Conservation (phyloP, 1,140 invertebrate species). For the Drosophila quadrilineata region DNA sequence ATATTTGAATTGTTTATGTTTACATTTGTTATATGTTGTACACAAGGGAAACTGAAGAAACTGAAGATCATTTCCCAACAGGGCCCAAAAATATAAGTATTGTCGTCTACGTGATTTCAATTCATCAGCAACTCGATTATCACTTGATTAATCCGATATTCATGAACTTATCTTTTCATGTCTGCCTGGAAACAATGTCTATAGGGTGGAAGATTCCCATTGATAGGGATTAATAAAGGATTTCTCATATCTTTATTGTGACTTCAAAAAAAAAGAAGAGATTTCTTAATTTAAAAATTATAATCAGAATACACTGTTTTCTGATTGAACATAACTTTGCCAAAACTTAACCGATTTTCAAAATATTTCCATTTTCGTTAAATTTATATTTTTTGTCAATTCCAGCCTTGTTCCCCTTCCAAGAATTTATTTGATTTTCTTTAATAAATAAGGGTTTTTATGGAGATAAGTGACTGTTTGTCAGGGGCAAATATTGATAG, state of each 20-base stretch:
- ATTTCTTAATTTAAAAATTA: too few species aligned
- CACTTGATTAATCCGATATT: slow-evolving; percentile 51
- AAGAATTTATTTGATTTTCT: neutral
- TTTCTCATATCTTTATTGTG: too few species aligned
- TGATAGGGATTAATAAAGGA: too few species aligned
- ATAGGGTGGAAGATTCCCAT: too few species aligned
- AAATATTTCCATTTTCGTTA: too few species aligned
- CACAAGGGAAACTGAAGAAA: slow-evolving; percentile 1
- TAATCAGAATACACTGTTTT: too few species aligned
- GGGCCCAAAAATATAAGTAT: slow-evolving; percentile 44
- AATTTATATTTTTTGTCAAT: neutral
- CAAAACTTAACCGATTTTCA: too few species aligned
- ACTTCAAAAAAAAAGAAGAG: too few species aligned
- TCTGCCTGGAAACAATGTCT: too few species aligned
- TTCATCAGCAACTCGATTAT: slow-evolving; percentile 55
- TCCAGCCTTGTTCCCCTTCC: too few species aligned
- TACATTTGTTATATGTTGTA: slow-evolving; percentile 10
- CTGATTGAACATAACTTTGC: too few species aligned
- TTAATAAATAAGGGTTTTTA: neutral
- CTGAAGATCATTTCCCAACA: neutral
- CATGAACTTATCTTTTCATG: slow-evolving; percentile 11
- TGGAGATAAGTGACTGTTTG: slow-evolving; percentile 17
- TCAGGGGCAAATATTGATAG: too few species aligned
- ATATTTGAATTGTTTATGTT: slow-evolving; percentile 38
- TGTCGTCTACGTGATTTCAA: slow-evolving; percentile 45